Evolutionary conservation across 2,888 invertebrate species (phyloP).

Genomic region (Julus scanicus): DNA sequence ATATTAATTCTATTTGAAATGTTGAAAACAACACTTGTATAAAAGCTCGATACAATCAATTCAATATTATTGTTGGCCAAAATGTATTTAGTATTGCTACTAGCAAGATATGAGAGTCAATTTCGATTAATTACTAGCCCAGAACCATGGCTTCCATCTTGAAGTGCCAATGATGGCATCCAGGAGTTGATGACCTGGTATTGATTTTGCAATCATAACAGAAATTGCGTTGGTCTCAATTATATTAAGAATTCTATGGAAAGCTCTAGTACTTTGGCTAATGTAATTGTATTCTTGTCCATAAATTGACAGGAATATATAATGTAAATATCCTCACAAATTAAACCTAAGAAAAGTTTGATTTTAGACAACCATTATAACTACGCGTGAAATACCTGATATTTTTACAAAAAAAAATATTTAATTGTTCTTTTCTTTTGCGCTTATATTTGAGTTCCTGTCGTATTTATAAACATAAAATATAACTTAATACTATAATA

Average conservation of each 20-base stretch:
- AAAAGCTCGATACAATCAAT: neutral
- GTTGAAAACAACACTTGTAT: no score
- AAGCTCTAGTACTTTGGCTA: neutral
- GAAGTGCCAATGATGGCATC: neutral
- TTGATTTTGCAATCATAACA: slow-evolving; percentile 23
- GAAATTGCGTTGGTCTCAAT: neutral
- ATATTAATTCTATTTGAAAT: no score
- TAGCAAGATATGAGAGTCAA: slow-evolving; percentile 20
- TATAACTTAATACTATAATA: no score
- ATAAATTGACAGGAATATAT: no score
- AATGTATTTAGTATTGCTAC: neutral
- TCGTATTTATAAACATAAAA: no score
- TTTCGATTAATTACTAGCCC: slow-evolving; percentile 19
- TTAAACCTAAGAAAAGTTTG: neutral
- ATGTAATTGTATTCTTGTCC: no score
- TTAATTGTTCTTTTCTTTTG: no score
- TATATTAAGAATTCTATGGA: neutral
- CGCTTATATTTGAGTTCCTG: no score
- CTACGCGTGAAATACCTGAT: neutral
- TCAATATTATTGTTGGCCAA: slow-evolving; percentile 2
- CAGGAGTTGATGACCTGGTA: slow-evolving; percentile 8
- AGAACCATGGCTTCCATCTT: neutral
- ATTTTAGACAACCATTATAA: neutral
- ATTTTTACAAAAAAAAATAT: no score
- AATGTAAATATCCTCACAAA: neutral